Percentiles rank a stretch among this genome's conserved stretches.
Evolutionary conservation across 1,140 invertebrate genomes (phyloP).

Genomic region (Periplaneta americana): DNA sequence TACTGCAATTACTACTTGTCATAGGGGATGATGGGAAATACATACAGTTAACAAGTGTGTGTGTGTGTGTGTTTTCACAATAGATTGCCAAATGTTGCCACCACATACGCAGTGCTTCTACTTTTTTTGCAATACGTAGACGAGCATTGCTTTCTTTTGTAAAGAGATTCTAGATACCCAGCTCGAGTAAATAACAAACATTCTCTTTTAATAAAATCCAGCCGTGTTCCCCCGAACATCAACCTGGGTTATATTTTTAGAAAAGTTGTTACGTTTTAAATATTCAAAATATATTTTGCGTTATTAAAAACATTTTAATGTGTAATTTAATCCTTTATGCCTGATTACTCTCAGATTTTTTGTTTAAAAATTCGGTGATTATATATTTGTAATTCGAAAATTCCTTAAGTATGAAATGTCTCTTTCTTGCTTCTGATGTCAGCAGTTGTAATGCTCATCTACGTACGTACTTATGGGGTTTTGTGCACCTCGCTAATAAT

Average conservation of each 20-base stretch:
- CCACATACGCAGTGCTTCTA: neutral
- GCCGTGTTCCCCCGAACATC: neutral
- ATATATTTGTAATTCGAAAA: too few species aligned
- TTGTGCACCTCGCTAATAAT: conserved; percentile 15
- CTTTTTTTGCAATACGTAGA: neutral
- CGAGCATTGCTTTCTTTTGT: neutral
- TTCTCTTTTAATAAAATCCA: neutral
- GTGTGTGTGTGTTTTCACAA: neutral
- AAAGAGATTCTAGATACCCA: neutral
- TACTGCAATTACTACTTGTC: neutral
- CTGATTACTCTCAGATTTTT: too few species aligned
- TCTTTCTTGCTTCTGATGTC: neutral
- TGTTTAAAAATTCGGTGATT: too few species aligned
- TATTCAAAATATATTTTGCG: neutral
- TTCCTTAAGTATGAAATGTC: too few species aligned
- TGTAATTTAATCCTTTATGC: neutral
- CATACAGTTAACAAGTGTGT: conserved; percentile 4
- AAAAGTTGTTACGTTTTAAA: neutral
- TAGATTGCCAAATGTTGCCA: neutral
- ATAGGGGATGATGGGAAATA: neutral
- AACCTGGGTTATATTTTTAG: neutral
- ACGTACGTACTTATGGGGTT: conserved; percentile 8
- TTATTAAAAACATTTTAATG: neutral
- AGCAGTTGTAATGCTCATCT: conserved; percentile 4
- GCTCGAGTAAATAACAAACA: neutral